Evolutionary conservation across 2,113 vertebrate genomes (phyloP), one percentile per base, ranked within the genome.

Genomic region (Muscicapa adusta): DNA sequence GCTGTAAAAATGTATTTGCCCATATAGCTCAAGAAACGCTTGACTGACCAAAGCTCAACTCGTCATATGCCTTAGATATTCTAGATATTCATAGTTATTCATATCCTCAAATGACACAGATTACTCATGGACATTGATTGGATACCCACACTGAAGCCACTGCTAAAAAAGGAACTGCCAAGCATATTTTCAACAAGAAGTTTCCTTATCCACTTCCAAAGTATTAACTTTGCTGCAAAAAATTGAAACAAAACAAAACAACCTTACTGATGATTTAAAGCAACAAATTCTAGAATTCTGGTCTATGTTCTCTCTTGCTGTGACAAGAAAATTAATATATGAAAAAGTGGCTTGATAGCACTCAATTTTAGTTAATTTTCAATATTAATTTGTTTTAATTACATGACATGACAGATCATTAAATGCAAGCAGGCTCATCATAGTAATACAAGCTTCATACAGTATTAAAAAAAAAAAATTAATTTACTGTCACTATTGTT

Each of bases 331-430:
- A 91, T 33, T 14, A 82, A 77, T 38, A 70, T 36, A 89, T 38
- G 33, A 85, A 65, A 75, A 77, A 88, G 26, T 56, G 45, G 38
- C 57, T 94, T 58, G 18, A 82, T 10, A 58, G 66, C 56, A 48
- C n/a, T 91, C 43, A 54, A 8, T 73, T 96, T 96, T 68, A 94
- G 31, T 85, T 94, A 12, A 81, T 70, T 85, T 85, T 90, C 76
- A 80, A 34, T 85, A 96, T 71, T 60, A 86, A 89, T 88, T 82
- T 94, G 42, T 82, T 97, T 96, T 94, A 96, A 89, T 93, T 94
- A 88, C 29, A 43, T 62, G 42, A 94, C 10, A 88, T 73, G 89
- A 77, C 33, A 95, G 54, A 94, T 60, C 36, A 94, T 70, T 84
- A 96, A 92, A 89, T 81, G 26, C 45, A 84, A 92, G 90, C 23